Conservation (phyloP, 2,797 vertebrate species). For the Muscicapa comitata region DNA sequence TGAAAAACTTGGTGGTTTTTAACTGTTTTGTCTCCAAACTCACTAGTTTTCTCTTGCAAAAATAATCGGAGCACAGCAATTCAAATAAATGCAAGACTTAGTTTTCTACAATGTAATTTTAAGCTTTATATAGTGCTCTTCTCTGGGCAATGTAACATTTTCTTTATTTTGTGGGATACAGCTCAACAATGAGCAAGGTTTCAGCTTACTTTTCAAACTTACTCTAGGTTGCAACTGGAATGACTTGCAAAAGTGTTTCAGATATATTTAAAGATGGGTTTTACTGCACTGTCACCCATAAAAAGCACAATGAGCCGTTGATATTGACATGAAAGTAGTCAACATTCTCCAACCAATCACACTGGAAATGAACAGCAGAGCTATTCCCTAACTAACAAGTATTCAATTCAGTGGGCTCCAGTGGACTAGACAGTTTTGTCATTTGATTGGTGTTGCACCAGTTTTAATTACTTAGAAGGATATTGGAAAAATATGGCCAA, state of each 20-base stretch:
- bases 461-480: neutral
- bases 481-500: neutral
- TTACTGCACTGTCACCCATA: neutral
- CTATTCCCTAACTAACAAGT: conserved; percentile 18
- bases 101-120: neutral
- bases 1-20: neutral
- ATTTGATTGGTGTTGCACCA: neutral
- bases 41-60: neutral
- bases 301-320: neutral
- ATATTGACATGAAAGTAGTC: neutral
- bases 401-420: neutral
- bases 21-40: neutral
- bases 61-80: neutral
- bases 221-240: neutral
- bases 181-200: neutral
- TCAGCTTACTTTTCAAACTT: neutral
- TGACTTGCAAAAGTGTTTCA: neutral
- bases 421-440: neutral
- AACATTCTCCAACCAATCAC: neutral
- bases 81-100: neutral
- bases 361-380: neutral
- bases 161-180: neutral
- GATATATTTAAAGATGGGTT: neutral
- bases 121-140: neutral
- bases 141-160: neutral